Conservation (phyloP, 2,113 vertebrate species). For the Sciurus niger region DNA sequence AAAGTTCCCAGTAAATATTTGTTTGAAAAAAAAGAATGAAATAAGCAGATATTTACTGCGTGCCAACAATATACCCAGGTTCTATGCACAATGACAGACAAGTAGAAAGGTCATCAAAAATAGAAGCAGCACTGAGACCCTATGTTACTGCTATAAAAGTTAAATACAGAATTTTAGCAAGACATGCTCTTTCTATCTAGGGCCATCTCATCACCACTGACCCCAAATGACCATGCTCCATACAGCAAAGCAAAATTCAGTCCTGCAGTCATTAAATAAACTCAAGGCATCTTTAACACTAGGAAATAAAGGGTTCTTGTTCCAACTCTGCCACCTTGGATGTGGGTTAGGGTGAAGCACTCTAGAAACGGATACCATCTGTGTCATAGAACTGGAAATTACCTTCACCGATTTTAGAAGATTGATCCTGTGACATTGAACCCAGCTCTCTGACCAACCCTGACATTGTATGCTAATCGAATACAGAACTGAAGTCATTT, state of each 20-base stretch:
- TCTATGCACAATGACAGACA: background rate
- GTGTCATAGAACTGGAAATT: fast-evolving
- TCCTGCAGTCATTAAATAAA: background rate
- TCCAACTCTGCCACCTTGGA: background rate
- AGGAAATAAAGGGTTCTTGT: background rate
- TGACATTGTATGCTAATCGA: background rate
- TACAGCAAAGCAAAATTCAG: background rate
- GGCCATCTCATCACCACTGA: fast-evolving
- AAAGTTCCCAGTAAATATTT: background rate
- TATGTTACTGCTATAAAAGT: background rate
- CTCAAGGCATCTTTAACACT: background rate
- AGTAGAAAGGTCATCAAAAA: background rate
- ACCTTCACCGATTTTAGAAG: background rate
- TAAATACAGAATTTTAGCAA: background rate
- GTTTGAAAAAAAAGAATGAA: background rate
- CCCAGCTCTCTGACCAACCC: background rate
- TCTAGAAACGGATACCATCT: background rate
- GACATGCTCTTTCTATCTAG: background rate
- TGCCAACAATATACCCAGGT: background rate
- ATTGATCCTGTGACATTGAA: background rate
- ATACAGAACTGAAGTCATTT: slow-evolving; percentile 38
- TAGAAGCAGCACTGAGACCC: background rate
- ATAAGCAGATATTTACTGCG: background rate
- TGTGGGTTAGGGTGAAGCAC: background rate
- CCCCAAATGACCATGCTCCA: fast-evolving